Evolutionary conservation across 2,888 invertebrate species (phyloP).

Genomic region (Helicoverpa assulta): DNA sequence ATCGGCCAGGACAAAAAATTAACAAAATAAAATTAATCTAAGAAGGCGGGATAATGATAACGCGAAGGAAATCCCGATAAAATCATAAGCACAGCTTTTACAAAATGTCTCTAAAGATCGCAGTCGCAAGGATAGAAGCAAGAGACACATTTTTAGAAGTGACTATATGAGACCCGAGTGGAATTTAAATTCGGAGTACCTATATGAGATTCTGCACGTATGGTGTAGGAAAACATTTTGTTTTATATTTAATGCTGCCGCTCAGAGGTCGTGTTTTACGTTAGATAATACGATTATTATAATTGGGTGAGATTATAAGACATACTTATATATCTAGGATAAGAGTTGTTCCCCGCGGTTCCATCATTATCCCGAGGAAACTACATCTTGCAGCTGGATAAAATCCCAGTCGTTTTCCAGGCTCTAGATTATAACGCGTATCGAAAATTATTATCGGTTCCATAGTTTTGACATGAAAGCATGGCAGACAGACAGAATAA

Average conservation of each 20-base stretch:
- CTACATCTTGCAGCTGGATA: too few relatives aligned
- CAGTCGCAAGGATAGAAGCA: constrained; percentile 17
- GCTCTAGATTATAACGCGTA: too few relatives aligned
- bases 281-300: constrained; percentile 16
- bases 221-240: constrained; percentile 16
- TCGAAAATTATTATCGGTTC: too few relatives aligned
- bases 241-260: constrained; percentile 20
- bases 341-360: too few relatives aligned
- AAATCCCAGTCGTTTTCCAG: too few relatives aligned
- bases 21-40: constrained; percentile 2
- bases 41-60: constrained; percentile 22
- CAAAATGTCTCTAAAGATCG: constrained; percentile 18
- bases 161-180: constrained; percentile 28
- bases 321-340: neutral
- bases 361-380: too few relatives aligned
- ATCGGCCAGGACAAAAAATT: neutral
- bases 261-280: neutral
- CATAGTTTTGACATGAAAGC: too few relatives aligned
- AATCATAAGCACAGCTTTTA: constrained; percentile 19
- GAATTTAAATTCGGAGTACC: constrained; percentile 45
- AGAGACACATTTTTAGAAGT: constrained; percentile 33
- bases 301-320: neutral
- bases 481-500: too few relatives aligned
- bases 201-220: constrained; percentile 27
- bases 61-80: constrained; percentile 13